These are phyloP conservation scores for Vombatus ursinus DNA, from an alignment of 2,113 vertebrate species.

Conservation along the genomic window DNA sequence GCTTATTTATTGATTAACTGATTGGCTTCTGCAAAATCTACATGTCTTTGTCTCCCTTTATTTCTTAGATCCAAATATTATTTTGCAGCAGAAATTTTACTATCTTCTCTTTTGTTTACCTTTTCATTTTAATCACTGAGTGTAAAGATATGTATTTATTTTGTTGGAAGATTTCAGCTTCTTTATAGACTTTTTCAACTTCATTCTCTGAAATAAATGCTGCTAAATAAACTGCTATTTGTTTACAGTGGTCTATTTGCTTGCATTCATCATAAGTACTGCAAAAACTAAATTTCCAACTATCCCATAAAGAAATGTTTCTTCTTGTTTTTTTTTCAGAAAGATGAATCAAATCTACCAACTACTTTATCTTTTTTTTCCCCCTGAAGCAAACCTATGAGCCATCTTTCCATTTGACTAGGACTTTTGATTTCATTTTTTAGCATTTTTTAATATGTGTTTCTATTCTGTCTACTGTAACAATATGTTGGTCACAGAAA, in stretches of 20 bases:
- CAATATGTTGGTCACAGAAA: background rate
- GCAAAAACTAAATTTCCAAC: background rate
- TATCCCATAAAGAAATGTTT: background rate
- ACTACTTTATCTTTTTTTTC: background rate
- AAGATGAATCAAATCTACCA: background rate
- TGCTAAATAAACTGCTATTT: background rate
- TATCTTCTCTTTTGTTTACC: background rate
- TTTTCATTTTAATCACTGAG: background rate
- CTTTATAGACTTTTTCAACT: background rate
- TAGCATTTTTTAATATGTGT: background rate
- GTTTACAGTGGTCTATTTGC: background rate
- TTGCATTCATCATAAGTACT: background rate
- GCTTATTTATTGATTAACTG: background rate
- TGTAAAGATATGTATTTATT: background rate
- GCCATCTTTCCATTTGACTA: background rate
- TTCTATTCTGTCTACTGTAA: background rate
- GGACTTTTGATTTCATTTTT: background rate
- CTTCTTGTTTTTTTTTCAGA: background rate
- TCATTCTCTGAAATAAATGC: background rate
- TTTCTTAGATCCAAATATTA: background rate
- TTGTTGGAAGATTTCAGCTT: background rate
- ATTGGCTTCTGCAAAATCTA: background rate
- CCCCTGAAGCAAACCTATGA: background rate
- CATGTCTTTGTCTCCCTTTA: background rate
- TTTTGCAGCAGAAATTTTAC: background rate